Percentiles rank a stretch among this genome's conserved stretches.
Evolutionary conservation across 2,888 invertebrate species (phyloP).

Genomic region (Metalampra italica): DNA sequence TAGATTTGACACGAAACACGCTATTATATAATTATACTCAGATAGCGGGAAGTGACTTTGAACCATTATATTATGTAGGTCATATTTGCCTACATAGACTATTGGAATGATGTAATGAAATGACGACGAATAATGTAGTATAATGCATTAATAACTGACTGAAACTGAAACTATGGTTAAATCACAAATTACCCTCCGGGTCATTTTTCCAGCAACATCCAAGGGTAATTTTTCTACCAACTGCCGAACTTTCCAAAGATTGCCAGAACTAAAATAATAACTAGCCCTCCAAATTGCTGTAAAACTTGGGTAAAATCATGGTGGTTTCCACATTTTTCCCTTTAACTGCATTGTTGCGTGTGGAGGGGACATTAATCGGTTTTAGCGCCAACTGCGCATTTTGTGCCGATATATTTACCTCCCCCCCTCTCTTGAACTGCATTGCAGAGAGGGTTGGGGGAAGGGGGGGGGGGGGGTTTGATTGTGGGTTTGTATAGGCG

Average conservation of each 20-base stretch:
- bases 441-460: slow-evolving; percentile 33
- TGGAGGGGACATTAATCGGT: slow-evolving; percentile 55
- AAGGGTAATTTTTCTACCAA: neutral
- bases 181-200: neutral
- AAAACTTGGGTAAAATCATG: slow-evolving; percentile 3
- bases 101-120: too few relatives aligned
- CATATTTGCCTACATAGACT: too few relatives aligned
- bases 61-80: too few relatives aligned
- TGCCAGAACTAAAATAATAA: slow-evolving; percentile 15
- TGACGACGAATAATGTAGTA: too few relatives aligned
- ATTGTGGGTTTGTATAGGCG: neutral
- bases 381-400: slow-evolving; percentile 51
- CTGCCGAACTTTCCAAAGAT: slow-evolving; percentile 8
- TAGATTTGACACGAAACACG: too few relatives aligned
- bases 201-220: neutral
- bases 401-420: slow-evolving; percentile 38
- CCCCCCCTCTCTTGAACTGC: slow-evolving; percentile 37
- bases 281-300: slow-evolving; percentile 9
- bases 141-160: too few relatives aligned
- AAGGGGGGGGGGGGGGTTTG: too few relatives aligned
- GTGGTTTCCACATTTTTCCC: slow-evolving; percentile 26
- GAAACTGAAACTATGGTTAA: too few relatives aligned
- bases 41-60: too few relatives aligned
- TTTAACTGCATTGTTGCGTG: slow-evolving; percentile 62
- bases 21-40: too few relatives aligned